A percentile compares a stretch with the other conserved stretches of the same genome.
Conservation (phyloP, 2,113 vertebrate genomes). For the Lota lota region DNA sequence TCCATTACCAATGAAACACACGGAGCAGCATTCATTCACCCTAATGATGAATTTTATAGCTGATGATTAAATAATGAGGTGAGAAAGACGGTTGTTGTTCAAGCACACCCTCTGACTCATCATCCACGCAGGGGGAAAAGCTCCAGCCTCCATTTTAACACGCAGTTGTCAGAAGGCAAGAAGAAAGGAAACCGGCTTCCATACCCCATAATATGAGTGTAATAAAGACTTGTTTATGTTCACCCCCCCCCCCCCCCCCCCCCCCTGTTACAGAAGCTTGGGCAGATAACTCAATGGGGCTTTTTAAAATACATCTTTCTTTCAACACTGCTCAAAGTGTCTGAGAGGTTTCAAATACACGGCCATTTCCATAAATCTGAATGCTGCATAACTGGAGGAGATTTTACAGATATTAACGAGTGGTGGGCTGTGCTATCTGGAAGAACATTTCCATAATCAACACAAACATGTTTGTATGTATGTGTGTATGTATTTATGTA, state of each 20-base stretch:
- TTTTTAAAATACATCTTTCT: background rate
- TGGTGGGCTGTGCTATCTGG: no score
- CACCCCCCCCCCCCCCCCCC: background rate
- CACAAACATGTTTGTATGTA: background rate
- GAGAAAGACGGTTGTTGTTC: conserved; percentile 54
- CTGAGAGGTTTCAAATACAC: no score
- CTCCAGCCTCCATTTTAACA: conserved; percentile 60
- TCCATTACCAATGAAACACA: conserved; percentile 5
- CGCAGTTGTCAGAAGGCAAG: conserved; percentile 35
- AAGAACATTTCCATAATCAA: no score
- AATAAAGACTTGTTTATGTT: background rate
- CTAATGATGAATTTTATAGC: conserved; percentile 48
- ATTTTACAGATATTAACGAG: no score
- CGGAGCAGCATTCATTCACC: conserved; percentile 12
- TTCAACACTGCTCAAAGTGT: no score
- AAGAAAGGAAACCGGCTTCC: conserved; percentile 32
- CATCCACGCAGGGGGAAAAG: conserved; percentile 55
- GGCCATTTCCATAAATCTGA: no score
- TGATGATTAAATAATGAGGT: conserved; percentile 42
- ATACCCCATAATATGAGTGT: background rate
- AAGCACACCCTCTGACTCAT: conserved; percentile 64
- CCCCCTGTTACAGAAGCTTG: background rate
- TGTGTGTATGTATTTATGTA: background rate
- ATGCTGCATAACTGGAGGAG: no score
- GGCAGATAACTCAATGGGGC: background rate